Conservation (phyloP, 2,888 invertebrate species). For the Chymomyza amoena region DNA sequence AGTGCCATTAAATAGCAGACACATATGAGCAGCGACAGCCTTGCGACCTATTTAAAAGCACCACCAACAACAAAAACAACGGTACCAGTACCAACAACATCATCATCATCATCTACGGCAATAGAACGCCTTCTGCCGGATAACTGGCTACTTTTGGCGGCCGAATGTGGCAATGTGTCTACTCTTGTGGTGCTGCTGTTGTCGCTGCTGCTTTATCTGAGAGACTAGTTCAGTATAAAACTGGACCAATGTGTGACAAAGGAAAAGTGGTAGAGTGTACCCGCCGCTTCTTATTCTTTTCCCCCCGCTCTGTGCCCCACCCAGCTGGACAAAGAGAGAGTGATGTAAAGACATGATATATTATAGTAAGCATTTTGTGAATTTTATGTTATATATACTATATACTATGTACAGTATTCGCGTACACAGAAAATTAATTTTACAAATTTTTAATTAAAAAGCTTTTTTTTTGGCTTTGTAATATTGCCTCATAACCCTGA, state of each 20-base stretch:
- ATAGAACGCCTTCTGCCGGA: constrained; percentile 9
- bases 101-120: constrained; percentile 34
- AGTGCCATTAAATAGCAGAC: not conserved
- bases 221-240: not conserved
- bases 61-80: not conserved
- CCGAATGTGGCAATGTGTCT: not conserved
- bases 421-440: not conserved
- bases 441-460: not conserved
- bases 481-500: not conserved
- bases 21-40: not conserved
- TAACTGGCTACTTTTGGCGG: not conserved
- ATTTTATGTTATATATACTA: not conserved
- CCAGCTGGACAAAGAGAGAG: not conserved
- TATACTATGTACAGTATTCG: too few relatives aligned
- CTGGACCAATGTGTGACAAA: not conserved
- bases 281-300: too few relatives aligned
- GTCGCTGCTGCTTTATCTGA: too few relatives aligned
- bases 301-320: too few relatives aligned
- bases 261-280: not conserved
- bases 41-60: not conserved
- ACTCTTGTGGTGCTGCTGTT: not conserved
- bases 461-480: not conserved
- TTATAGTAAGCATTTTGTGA: not conserved
- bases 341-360: not conserved
- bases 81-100: constrained; percentile 16